These are phyloP conservation scores for Gavialis gangeticus DNA, from an alignment of 2,113 vertebrate species.

Conservation along the genomic window DNA sequence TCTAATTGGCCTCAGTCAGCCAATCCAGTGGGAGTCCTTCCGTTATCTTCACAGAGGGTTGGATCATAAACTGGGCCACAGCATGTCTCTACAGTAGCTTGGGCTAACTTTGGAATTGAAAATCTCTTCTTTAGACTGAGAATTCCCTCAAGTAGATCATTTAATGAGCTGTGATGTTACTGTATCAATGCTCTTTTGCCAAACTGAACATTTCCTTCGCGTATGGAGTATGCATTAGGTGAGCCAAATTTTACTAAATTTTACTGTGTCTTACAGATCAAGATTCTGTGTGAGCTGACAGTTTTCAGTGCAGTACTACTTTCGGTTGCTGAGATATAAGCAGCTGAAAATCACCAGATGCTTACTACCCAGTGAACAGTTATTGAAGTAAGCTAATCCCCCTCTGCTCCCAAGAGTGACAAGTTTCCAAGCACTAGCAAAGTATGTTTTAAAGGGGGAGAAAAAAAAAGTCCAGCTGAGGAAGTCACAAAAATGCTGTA, in stretches of 20 bases:
- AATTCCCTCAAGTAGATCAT: background rate
- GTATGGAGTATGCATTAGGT: accelerated
- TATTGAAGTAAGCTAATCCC: background rate
- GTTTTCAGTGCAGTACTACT: background rate
- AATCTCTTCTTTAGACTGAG: background rate
- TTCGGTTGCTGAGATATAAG: background rate
- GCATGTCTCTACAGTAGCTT: no score
- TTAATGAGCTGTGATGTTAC: accelerated
- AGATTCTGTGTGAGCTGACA: background rate
- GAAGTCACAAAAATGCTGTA: background rate
- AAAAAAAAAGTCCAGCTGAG: background rate
- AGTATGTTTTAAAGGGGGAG: background rate
- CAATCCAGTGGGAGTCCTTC: background rate
- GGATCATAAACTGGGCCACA: background rate
- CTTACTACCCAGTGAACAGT: background rate
- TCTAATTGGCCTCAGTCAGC: background rate
- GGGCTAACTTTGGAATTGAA: no score
- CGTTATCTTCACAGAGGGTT: background rate
- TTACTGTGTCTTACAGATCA: background rate
- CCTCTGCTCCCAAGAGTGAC: background rate
- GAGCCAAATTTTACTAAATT: accelerated
- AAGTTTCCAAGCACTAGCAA: background rate
- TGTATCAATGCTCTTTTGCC: background rate
- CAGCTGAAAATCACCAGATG: background rate
- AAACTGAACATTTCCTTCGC: background rate